Evolutionary conservation across 2,888 invertebrate genomes (phyloP), one percentile per base, ranked within the genome.

Genomic region (Drosophila melanosoma): DNA sequence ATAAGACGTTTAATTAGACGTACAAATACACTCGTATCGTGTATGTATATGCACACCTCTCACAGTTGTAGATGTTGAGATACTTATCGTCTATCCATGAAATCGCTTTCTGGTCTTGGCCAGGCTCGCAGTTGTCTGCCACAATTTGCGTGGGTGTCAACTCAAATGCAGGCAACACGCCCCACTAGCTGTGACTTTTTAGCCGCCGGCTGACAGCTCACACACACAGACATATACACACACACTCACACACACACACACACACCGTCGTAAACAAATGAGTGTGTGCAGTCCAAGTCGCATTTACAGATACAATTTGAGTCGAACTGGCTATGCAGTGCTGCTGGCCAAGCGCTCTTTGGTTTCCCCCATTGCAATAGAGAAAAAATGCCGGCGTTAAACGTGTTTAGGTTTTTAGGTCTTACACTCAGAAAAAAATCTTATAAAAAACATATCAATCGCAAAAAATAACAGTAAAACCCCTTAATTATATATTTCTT

Each of bases 351-450:
- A 38, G 26, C 36, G 11, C 54, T 20, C 26, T 6, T 32, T 57
- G 49, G 51, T 60, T 56, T 54, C 42, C 59, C 42, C 61, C 61
- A 49, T 45, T 35, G 54, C 35, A n/a, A 12, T 38, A 45, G 40
- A 70, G 74, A 67, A 86, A 81, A 75, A 82, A 54, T 68, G 71
- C 69, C 72, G 83, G 83, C 89, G 66, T 74, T 68, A 86, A 85
- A 85, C 90, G 87, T 90, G 85, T 90, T 85, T 85, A 85, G 84
- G 90, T 87, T 88, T 85, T 76, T 76, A 71, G 80, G 71, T 82
- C 80, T 71, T 56, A 38, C 56, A 56, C 56, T 36, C 26, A 53
- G 2, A 53, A 52, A 32, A 52, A 26, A 0, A 49, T 1, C 5
- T 29, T 20, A 42, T 35, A n/a, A 11, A 40, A 45, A 20, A 12